These are phyloP conservation scores for Rhagium mordax DNA, from an alignment of 2,888 invertebrate species.

Conservation along the genomic window DNA sequence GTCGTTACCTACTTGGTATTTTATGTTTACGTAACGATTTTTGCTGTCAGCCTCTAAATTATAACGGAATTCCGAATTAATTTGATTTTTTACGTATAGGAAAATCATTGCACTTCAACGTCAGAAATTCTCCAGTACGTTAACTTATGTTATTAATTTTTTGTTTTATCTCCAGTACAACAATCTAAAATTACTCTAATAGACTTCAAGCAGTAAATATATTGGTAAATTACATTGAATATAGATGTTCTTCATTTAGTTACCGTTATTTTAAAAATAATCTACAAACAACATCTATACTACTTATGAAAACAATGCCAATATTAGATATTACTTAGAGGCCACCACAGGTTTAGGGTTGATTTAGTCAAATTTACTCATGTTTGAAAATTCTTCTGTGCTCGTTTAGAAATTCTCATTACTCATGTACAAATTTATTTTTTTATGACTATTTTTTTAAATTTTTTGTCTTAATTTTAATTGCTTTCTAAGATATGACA, in stretches of 20 bases:
- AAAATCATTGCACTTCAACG: not conserved
- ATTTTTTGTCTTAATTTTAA: too few species aligned
- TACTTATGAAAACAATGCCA: too few species aligned
- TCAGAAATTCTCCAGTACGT: conserved; percentile 3
- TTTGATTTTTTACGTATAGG: not conserved
- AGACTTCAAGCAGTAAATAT: not conserved
- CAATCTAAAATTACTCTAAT: not conserved
- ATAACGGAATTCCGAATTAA: conserved; percentile 22
- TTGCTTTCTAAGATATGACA: too few species aligned
- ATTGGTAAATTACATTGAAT: not conserved
- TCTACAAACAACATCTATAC: too few species aligned
- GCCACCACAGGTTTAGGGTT: too few species aligned
- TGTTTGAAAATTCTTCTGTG: too few species aligned
- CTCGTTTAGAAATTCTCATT: too few species aligned
- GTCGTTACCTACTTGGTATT: not conserved
- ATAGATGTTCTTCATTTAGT: not conserved
- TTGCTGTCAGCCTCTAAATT: conserved; percentile 5
- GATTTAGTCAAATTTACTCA: too few species aligned
- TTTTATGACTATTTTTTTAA: too few species aligned
- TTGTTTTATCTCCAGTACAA: not conserved
- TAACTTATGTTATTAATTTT: conserved; percentile 15
- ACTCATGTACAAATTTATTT: too few species aligned
- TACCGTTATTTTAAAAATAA: not conserved
- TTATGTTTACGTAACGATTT: conserved; percentile 13
- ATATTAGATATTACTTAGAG: too few species aligned